Base-by-base conservation (phyloP, 1,140 invertebrate genomes). In the Chrysopa pallens region DNA sequence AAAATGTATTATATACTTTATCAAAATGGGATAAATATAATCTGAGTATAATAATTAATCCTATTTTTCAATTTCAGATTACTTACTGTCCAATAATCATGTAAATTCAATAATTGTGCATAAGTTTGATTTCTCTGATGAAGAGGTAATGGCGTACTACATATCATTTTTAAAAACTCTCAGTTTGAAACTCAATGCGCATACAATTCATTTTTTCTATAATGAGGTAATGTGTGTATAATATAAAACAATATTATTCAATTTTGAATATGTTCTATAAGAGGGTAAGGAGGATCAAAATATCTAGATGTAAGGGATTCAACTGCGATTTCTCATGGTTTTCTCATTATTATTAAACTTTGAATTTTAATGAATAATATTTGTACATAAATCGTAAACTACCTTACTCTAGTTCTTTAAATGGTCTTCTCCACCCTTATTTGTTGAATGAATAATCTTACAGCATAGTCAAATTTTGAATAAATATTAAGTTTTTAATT, bases 101-200 rank as follows among this genome's bases (percentile, higher is more conserved):
- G 92, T 99, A 13, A 99, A 99, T 66, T 92, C 87, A 29, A 98
- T 99, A 55, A 98, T 99, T 59, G 87, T 94, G 33, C 94, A 98
- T 65, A 96, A 96, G 67, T 98, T 98, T 74, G 95, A 99, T 63
- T 96, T 99, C 57, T 92, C 89, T 11, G 94, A 99, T 67, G 96
- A 99, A 68, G 96, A 99, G 74, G 92, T 99, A 3, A 97, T 98
- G 91, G 95, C 94, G 6, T 98, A 99, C 62, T 99, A 98, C 62
- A 98, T 99, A 59, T 95, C 94, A 38, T 98, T 99, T 61, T 62
- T 98, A 42, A 98, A 98, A 64, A 98, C 94, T 0, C 68, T 99
- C 12, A 98, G 94, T 49, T 70, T 98, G 33, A 98, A 98, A 67
- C 65, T 99, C n/a, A 98, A 98, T 67, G 78, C 81, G 47, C 91